phyloP scores from a whole-genome alignment of 2,888 invertebrate species.

The Spilarctia lutea region DNA sequence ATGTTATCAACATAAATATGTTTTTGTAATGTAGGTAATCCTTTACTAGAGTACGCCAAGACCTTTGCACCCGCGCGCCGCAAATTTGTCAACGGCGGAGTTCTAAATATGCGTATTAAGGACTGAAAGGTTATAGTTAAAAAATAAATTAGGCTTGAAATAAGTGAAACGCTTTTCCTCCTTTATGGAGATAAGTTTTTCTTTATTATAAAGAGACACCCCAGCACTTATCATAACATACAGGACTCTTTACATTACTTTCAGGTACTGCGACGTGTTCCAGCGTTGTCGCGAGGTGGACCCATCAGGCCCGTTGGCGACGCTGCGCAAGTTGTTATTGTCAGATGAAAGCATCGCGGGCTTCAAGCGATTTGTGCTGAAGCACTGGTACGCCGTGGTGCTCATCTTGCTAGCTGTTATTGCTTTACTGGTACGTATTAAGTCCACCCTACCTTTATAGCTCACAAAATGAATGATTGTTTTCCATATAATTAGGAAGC shows the following conservation, averaged over 20 bases:
- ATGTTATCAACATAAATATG: too few species aligned
- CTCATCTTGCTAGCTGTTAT: slow-evolving; percentile 91
- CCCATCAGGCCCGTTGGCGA: slow-evolving; percentile 96
- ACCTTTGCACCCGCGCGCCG: too few species aligned
- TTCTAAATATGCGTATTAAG: background rate
- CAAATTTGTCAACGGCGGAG: background rate
- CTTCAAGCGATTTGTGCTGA: slow-evolving; percentile 94
- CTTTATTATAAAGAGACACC: background rate
- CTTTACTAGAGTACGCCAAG: too few species aligned
- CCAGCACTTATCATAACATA: background rate
- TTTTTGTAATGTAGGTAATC: too few species aligned
- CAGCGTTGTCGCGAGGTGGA: slow-evolving; percentile 96
- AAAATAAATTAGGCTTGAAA: background rate
- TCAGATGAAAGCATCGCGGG: slow-evolving; percentile 96
- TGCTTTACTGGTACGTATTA: slow-evolving; percentile 91
- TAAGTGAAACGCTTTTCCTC: background rate
- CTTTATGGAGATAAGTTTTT: background rate
- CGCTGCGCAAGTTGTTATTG: slow-evolving; percentile 93
- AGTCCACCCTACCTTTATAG: background rate
- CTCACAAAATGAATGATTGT: background rate
- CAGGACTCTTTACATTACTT: background rate
- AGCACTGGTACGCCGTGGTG: slow-evolving; percentile 96
- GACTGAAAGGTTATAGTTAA: background rate
- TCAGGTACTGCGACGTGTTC: slow-evolving; percentile 88
- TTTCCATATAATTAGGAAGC: background rate